Percentiles rank a stretch among this genome's conserved stretches.
phyloP scores from a whole-genome alignment of 2,888 invertebrate species.

The Phorcus lineatus region DNA sequence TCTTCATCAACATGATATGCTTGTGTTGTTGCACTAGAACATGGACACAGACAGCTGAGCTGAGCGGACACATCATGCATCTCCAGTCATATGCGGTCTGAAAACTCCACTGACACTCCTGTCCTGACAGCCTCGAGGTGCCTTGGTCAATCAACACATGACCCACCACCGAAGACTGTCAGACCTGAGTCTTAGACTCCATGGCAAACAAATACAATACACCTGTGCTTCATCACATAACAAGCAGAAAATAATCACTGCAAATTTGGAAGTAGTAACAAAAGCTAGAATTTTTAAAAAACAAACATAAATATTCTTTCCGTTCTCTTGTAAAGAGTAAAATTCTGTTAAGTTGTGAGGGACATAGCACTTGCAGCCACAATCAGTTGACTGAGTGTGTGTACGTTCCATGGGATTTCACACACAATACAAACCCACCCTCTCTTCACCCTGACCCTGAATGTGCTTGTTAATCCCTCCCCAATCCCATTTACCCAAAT shows the following conservation, averaged over 20 bases:
- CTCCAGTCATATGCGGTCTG: too few species aligned
- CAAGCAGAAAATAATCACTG: constrained; percentile 16
- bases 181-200: too few species aligned
- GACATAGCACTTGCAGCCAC: constrained; percentile 12
- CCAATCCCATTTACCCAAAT: not conserved
- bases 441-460: not conserved
- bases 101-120: too few species aligned
- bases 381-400: not conserved
- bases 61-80: too few species aligned
- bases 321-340: not conserved
- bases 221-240: not conserved
- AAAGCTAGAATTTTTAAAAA: not conserved
- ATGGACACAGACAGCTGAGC: too few species aligned
- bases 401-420: not conserved
- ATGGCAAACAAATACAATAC: not conserved
- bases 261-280: constrained; percentile 6
- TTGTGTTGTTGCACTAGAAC: too few species aligned
- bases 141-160: too few species aligned
- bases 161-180: too few species aligned
- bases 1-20: too few species aligned
- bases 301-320: constrained; percentile 22
- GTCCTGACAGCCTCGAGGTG: too few species aligned
- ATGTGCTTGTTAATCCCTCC: not conserved
- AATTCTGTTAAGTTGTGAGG: not conserved
- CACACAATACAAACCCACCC: not conserved